phyloP scores from a whole-genome alignment of 2,113 vertebrate species.

The Rhynchomys soricoides region DNA sequence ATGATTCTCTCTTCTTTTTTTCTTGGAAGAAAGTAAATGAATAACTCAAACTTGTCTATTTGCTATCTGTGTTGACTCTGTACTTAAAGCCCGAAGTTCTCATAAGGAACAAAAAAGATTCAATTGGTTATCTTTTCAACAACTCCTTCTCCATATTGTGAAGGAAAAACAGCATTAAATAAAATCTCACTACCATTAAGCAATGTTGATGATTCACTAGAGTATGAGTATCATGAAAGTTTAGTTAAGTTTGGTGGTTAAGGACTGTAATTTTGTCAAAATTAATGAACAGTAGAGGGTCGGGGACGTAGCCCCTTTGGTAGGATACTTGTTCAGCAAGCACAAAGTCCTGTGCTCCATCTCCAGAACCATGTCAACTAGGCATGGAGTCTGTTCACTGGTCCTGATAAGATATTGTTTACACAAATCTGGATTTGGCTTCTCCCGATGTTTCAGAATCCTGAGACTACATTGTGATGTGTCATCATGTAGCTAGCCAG shows the following conservation, averaged over 20 bases:
- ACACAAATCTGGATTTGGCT: not conserved
- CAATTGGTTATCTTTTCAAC: not conserved
- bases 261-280: not conserved
- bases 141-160: not conserved
- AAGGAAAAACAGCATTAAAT: not conserved
- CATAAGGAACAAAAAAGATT: not conserved
- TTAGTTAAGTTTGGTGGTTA: not conserved
- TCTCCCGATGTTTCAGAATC: not conserved
- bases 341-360: not conserved
- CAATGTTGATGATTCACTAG: not conserved
- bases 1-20: slow-evolving; percentile 1
- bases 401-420: not conserved
- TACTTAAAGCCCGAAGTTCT: not conserved
- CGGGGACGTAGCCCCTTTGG: not conserved
- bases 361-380: not conserved
- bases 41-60: not conserved
- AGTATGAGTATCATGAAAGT: not conserved
- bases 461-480: not conserved
- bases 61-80: slow-evolving; percentile 29
- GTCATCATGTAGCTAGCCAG: not conserved
- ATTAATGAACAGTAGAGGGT: not conserved
- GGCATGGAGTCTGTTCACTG: not conserved
- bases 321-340: not conserved
- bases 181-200: slow-evolving; percentile 1
- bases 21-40: slow-evolving; percentile 42